Percentiles rank a stretch among this genome's conserved stretches.
Conservation (phyloP, 2,113 vertebrate species). For the Semicossyphus pulcher region DNA sequence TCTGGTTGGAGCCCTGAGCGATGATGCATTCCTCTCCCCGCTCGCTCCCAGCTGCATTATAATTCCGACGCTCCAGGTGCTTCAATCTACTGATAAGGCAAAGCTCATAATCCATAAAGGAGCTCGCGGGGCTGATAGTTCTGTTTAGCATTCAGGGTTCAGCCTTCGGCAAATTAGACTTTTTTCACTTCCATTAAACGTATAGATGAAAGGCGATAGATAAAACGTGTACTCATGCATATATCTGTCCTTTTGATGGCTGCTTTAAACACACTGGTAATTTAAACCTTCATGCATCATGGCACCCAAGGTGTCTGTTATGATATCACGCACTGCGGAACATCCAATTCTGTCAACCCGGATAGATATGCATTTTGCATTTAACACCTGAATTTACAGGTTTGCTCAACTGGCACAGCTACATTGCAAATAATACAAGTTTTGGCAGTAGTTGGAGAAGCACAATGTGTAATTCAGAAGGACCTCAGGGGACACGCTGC, state of each 20-base stretch:
- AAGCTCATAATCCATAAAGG: slow-evolving; percentile 80
- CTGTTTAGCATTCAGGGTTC: slow-evolving; percentile 72
- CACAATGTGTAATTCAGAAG: slow-evolving; percentile 47
- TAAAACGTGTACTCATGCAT: background rate
- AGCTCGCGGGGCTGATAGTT: slow-evolving; percentile 66
- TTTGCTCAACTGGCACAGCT: slow-evolving; percentile 8
- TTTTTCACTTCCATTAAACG: slow-evolving; percentile 43
- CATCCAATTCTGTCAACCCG: background rate
- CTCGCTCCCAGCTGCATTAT: slow-evolving; percentile 63
- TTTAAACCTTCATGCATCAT: background rate
- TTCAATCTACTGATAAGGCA: slow-evolving; percentile 78
- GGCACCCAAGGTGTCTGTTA: background rate
- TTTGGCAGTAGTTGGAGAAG: slow-evolving; percentile 35
- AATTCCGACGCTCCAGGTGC: slow-evolving; percentile 73
- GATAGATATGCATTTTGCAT: background rate
- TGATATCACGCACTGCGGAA: background rate
- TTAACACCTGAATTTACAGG: background rate
- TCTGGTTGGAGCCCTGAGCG: slow-evolving; percentile 35
- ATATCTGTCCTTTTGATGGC: slow-evolving; percentile 5
- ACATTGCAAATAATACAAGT: slow-evolving; percentile 22
- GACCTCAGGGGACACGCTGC: slow-evolving; percentile 49
- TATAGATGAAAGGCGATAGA: slow-evolving; percentile 28
- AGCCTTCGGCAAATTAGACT: slow-evolving; percentile 54
- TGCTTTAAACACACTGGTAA: slow-evolving; percentile 15
- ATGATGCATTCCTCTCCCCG: slow-evolving; percentile 19